Base-by-base conservation (phyloP, 2,888 invertebrate species). In the Chrysolina americana region DNA sequence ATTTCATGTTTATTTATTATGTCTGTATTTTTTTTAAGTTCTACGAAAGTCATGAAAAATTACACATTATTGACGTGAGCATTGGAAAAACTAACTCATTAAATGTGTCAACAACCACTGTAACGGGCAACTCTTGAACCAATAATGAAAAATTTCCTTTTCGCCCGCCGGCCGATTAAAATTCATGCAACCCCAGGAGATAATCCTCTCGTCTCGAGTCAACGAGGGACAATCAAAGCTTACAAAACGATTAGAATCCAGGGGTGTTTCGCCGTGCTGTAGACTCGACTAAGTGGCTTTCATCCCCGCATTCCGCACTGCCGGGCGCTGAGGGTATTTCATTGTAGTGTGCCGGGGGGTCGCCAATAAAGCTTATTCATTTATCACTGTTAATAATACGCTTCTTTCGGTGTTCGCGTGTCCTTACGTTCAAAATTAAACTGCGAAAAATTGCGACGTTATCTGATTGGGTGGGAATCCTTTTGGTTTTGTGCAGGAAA, bases 261-360 rank as follows among this genome's bases (percentile, higher is more conserved):
- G 71, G 76, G 76, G 73, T 70, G 70, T 48, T 65, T 65, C 41
- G 68, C 65, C 65, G 56, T 65, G 76, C 69, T 66, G 63, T 68
- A 36, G 70, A 71, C 44, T 56, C 56, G 78, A 77, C 79, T 81
- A 79, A 82, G 83, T 81, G 83, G 81, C 80, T 81, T 83, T 83
- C 79, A 80, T 81, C 84, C 82, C 81, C 82, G 79, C 83, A 84
- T 85, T 84, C 85, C 83, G 79, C 85, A 72, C 85, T 79, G 86
- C 83, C 81, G 85, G 85, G 81, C 80, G 84, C 81, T 78, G 82
- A 87, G 84, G 85, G 87, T 83, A 81, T 87, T 87, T 85, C 85
- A 85, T 84, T 87, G 87, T 87, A 85, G 79, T 74, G 75, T 75
- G 78, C 75, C 78, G 74, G 80, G 83, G 84, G 83, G 82, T 80